phyloP scores from a whole-genome alignment of 2,888 invertebrate genomes.

The Molorchus minor region DNA sequence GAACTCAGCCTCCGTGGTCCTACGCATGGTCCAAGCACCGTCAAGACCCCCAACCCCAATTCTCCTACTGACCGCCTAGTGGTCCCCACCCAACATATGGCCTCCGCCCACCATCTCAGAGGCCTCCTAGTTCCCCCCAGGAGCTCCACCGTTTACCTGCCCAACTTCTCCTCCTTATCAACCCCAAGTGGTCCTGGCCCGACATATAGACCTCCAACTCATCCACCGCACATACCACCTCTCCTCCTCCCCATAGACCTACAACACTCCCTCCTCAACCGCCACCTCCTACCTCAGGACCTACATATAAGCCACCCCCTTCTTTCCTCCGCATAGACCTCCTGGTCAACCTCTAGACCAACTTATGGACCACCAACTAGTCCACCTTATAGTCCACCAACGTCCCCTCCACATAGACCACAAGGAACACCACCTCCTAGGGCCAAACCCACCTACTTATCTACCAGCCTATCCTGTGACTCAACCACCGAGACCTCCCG shows the following conservation, averaged over 20 bases:
- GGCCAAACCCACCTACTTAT: slow-evolving; percentile 19
- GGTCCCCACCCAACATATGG: slow-evolving; percentile 22
- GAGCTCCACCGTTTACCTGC: slow-evolving; percentile 24
- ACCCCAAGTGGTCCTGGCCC: slow-evolving; percentile 5
- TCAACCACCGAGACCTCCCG: slow-evolving; percentile 29
- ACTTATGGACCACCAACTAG: slow-evolving; percentile 34
- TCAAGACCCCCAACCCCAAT: slow-evolving; percentile 13
- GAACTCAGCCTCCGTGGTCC: slow-evolving; percentile 34
- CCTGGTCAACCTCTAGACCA: slow-evolving; percentile 33
- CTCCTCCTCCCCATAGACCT: slow-evolving; percentile 1
- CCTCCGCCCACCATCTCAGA: slow-evolving; percentile 33
- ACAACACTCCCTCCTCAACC: slow-evolving; percentile 12
- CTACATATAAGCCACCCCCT: slow-evolving; percentile 45
- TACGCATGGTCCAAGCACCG: slow-evolving; percentile 31
- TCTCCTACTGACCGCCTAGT: slow-evolving; percentile 30
- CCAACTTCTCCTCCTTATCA: slow-evolving; percentile 18
- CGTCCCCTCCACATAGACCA: slow-evolving; percentile 32
- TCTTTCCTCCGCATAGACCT: slow-evolving; percentile 33
- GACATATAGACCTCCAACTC: neutral
- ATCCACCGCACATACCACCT: slow-evolving; percentile 33
- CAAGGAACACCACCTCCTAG: slow-evolving; percentile 32
- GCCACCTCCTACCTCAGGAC: slow-evolving; percentile 45
- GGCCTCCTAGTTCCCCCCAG: slow-evolving; percentile 24
- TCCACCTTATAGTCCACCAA: slow-evolving; percentile 28
- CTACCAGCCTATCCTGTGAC: slow-evolving; percentile 32